Base-by-base conservation (phyloP, 2,888 invertebrate genomes). In the Thalpophila matura region DNA sequence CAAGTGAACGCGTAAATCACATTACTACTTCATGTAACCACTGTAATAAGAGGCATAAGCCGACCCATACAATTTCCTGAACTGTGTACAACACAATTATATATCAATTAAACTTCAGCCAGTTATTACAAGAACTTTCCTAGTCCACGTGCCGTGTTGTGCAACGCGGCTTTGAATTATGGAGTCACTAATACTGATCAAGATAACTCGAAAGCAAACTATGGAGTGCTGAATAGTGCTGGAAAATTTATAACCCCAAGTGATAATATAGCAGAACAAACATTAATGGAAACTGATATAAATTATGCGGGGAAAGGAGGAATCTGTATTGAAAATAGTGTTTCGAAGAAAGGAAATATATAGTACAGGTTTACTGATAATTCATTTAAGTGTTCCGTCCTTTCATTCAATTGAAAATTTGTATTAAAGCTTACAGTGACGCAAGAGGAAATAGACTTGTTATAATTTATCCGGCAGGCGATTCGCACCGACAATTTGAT, bases 91-190 rank as follows among this genome's bases (percentile, higher is more conserved):
- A 67, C 72, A 74, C 74, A 80, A 80, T 82, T 79, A 82, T 77
- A 72, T 74, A 83, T 83, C 82, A 83, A 83, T 82, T 83, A 82
- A 80, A 80, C 69, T 70, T 71, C 45, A 71, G 72, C 61, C 61
- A 68, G 81, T 81, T 80, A 81, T 81, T 80, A 81, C 74, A 64
- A 64, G 78, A 74, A 71, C 67, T 78, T 81, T 79, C 79, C 49
- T 77, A 67, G 69, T 60, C 66, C 86, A 83, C 84, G 84, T 84
- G 83, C 72, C 79, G 76, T 78, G 85, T 89, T 88, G 82, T 85
- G 80, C 84, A 90, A 90, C 62, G 29, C 33, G 22, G 63, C 65
- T 75, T 79, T 76, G 86, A 90, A 86, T 89, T 90, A 91, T 86
- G 75, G 84, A 69, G 77, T 72, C 69, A 77, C 81, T 87, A 89